Evolutionary conservation across 2,888 invertebrate species (phyloP), one percentile per base, ranked within the genome.

Genomic region (Coelinius sp.): DNA sequence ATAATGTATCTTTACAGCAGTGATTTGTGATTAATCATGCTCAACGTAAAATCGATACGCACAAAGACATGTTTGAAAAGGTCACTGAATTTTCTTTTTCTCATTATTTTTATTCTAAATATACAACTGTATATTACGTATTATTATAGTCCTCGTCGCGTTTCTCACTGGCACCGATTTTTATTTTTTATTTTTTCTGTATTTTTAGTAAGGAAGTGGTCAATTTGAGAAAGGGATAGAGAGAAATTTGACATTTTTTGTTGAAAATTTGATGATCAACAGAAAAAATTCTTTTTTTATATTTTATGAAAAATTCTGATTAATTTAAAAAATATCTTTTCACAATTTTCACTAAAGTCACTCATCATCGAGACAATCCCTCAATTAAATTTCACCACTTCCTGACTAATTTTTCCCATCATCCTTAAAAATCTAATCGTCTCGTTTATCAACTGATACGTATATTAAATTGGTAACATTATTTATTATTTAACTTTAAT

Each of bases 1-100:
- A 56, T 56, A 56, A 56, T 44, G 31, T 27, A 56, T 31, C 31
- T 68, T 62, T 31, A 68, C 46, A 68, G 62, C 52, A 52, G 66
- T 52, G 52, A 52, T 66, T 52, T 10, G 66, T 66, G 66, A n/a
- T 52, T 66, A 6, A 52, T 52, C 22, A 35, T 22, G 52, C 56
- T 22, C 22, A 25, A 24, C 24, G 24, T 52, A 56, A 56, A 56
- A 27, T 31, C 31, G 31, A 14, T 68, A 68, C 41, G 64, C 56
- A 31, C 14, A 31, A 56, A 56, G 56, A 31, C 17, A 10, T 17
- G 56, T 27, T 56, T 56, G 17, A 56, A 56, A 56, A 56, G 31
- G 27, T 56, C 56, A 56, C 56, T 27, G 56, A 56, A 56, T 56
- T 56, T 56, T 56, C 7, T 31, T 56, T 27, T 31, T 27, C 52